These are phyloP conservation scores for Solea senegalensis DNA, from an alignment of 2,113 vertebrate genomes.

Conservation along the genomic window DNA sequence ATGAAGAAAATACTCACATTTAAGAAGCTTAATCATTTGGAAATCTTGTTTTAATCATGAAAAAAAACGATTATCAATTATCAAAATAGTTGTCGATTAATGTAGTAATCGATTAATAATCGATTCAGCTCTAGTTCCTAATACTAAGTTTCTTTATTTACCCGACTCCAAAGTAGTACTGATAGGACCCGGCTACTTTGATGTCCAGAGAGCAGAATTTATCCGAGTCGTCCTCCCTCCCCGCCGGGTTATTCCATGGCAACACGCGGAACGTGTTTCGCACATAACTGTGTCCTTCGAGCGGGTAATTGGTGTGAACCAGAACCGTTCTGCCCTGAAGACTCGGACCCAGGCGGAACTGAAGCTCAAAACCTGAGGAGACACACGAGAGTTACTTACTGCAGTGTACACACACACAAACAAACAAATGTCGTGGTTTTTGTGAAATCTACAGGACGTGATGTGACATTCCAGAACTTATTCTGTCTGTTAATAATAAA, in stretches of 20 bases:
- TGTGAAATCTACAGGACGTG: too few species aligned
- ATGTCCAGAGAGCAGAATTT: slow-evolving; percentile 74
- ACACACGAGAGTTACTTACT: not conserved
- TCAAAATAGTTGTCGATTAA: too few species aligned
- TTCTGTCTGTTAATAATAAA: too few species aligned
- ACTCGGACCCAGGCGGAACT: slow-evolving; percentile 73
- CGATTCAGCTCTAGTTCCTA: too few species aligned
- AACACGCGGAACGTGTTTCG: slow-evolving; percentile 52
- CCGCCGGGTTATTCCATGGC: slow-evolving; percentile 66
- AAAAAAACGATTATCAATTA: too few species aligned
- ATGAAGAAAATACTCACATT: too few species aligned
- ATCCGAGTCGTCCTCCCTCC: slow-evolving; percentile 74
- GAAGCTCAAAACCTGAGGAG: slow-evolving; percentile 72
- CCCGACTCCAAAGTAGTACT: slow-evolving; percentile 73
- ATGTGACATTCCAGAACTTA: too few species aligned
- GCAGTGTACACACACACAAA: not conserved
- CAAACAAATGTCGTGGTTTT: too few species aligned
- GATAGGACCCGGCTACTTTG: slow-evolving; percentile 64
- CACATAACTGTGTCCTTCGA: slow-evolving; percentile 43
- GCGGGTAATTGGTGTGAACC: slow-evolving; percentile 72
- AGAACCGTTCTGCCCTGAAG: slow-evolving; percentile 67
- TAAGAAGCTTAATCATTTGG: too few species aligned
- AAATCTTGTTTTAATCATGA: too few species aligned
- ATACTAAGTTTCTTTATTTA: slow-evolving; percentile 29
- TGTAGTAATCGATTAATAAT: too few species aligned